Base-by-base conservation (phyloP, 2,888 invertebrate species). In the Patella ulyssiponensis region DNA sequence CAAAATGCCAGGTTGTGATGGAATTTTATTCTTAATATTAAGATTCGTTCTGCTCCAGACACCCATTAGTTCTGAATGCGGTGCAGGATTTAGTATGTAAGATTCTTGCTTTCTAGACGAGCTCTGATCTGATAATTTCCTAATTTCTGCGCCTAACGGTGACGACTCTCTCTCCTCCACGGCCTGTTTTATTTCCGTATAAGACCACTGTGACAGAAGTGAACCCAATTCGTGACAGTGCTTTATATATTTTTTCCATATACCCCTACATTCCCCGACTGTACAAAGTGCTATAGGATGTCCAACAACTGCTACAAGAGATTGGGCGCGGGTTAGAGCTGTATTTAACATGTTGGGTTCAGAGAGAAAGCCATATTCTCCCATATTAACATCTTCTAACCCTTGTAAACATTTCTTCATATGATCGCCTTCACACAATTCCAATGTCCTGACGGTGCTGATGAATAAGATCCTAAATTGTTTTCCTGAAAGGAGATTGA, bases 261-360 rank as follows among this genome's bases (percentile, higher is more conserved):
- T 83, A 73, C 84, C 86, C 1, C 84, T 83, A 80, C 90, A 90
- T 53, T 90, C 89, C 17, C 91, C 90, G 1, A 89, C 85, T 11
- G 87, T 85, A 81, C 90, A 90, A 69, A 90, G 81, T 20, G 88
- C 89, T 7, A 89, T 86, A 7, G 89, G 89, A 77, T 90, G 89
- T 12, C 90, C 90, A 4, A 90, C 87, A 23, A 89, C 87, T 33
- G 87, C 88, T 15, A 91, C 87, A 54, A 87, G 81, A 0, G 88
- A 89, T 82, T 90, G 86, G n/a, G 91, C 88, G 56, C 90, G 79
- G 0, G 91, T 90, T 51, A 91, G 79, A 3, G 90, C 91, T 2
- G 91, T 90, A 82, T 91, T 91, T 20, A 91, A 83, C 44, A 91
- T 84, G 78, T 90, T 90, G 7, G 84, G 79, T 75, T 91, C 89